A percentile compares a stretch with the other conserved stretches of the same genome.
Evolutionary conservation across 2,888 invertebrate genomes (phyloP).

Genomic region (Cataglyphis cursor): DNA sequence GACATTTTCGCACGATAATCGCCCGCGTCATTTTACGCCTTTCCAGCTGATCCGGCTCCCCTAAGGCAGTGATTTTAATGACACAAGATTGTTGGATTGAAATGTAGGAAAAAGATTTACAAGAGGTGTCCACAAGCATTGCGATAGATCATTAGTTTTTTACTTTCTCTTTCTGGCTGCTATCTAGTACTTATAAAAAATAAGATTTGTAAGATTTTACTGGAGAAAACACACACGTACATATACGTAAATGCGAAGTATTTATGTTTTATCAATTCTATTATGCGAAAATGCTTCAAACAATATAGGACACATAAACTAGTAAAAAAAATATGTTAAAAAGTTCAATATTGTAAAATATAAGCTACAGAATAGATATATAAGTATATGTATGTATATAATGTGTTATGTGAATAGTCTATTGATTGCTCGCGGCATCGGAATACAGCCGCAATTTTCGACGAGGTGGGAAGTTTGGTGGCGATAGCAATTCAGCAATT

Average conservation of each 20-base stretch:
- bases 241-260: background rate
- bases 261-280: no score
- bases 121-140: background rate
- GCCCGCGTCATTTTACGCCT: constrained; percentile 19
- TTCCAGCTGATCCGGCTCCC: constrained; percentile 3
- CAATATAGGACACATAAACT: background rate
- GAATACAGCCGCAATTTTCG: constrained; percentile 32
- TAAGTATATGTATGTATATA: background rate
- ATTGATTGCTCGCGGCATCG: constrained; percentile 12
- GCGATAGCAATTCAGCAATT: constrained; percentile 47
- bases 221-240: background rate
- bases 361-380: background rate
- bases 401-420: background rate
- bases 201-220: background rate
- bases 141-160: background rate
- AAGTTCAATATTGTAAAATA: background rate
- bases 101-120: background rate
- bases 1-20: constrained; percentile 5
- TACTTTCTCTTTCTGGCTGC: background rate
- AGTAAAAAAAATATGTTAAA: background rate
- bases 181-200: background rate
- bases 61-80: background rate
- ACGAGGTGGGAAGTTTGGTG: constrained; percentile 28
- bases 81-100: background rate
- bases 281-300: background rate